Evolutionary conservation across 2,888 invertebrate genomes (phyloP), one percentile per base, ranked within the genome.

Genomic region (Amitus sp.): DNA sequence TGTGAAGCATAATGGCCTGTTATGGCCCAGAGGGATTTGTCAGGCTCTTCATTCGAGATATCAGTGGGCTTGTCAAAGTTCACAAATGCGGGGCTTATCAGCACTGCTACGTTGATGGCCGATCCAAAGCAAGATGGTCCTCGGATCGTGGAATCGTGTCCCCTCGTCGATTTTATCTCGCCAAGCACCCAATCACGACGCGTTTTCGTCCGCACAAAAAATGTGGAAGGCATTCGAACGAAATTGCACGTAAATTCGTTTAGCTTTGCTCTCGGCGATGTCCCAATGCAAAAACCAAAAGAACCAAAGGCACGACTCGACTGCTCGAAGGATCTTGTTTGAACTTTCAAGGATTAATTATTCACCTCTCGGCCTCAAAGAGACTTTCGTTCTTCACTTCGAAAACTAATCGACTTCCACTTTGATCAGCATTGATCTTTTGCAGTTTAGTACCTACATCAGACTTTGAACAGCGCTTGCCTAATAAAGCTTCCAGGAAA

Each of bases 61-160:
- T 62, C 42, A 52, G 56, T 61, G 56, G 12, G 53, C 48, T 56
- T 53, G 62, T 62, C 62, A 56, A n/a, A 62, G 56, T 62, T 54
- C 53, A 42, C 56, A 56, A 56, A 62, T 56, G 52, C 56, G 52
- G 56, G 62, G 52, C 48, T 62, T 56, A 56, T 56, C 60, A 23
- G 50, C 43, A 42, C 42, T 50, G 50, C 47, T n/a, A 12, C 33
- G 33, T 3, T 33, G 33, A 33, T 33, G 33, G 12, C n/a, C n/a
- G 33, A 33, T 33, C 33, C 33, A n/a, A n/a, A 33, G 12, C 12
- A 27, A 27, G 23, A 23, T 5, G 23, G 7, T 23, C 4, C 33
- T 33, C n/a, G n/a, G 10, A 12, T 33, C n/a, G 33, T n/a, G n/a
- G 33, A 33, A 33, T 9, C 33, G 12, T 23, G 23, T 5, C 23